Evolutionary conservation across 2,888 invertebrate species (phyloP).

Genomic region (Julus scandinavius): DNA sequence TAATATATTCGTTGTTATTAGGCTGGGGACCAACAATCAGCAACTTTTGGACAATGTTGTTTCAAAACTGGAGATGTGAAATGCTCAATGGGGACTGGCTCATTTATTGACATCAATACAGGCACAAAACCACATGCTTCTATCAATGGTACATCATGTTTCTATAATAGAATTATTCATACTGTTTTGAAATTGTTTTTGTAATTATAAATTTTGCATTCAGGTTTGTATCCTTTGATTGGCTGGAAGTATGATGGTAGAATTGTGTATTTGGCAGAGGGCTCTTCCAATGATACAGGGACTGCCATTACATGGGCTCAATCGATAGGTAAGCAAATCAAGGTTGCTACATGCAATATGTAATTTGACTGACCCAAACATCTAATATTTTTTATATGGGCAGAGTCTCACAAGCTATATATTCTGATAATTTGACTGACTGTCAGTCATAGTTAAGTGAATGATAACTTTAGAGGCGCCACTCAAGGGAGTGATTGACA

Average conservation of each 20-base stretch:
- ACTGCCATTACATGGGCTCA: constrained; percentile 84
- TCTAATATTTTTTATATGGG: no score
- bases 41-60: constrained; percentile 88
- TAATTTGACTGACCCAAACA: no score
- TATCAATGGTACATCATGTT: constrained; percentile 71
- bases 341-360: no score
- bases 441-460: no score
- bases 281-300: constrained; percentile 88
- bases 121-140: constrained; percentile 81
- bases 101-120: constrained; percentile 87
- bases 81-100: constrained; percentile 91
- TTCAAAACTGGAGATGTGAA: constrained; percentile 82
- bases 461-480: no score
- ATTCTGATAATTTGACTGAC: no score
- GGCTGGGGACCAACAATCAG: constrained; percentile 90
- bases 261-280: constrained; percentile 83
- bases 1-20: constrained; percentile 62
- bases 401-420: no score
- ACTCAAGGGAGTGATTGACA: no score
- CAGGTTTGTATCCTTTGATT: constrained; percentile 88
- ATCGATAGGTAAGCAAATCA: constrained; percentile 61
- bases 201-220: constrained; percentile 34
- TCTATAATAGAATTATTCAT: background rate
- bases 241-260: constrained; percentile 80
- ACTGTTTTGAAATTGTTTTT: constrained; percentile 41